Evolutionary conservation across 2,888 invertebrate species (phyloP).

Genomic region (Zonitis immaculata): DNA sequence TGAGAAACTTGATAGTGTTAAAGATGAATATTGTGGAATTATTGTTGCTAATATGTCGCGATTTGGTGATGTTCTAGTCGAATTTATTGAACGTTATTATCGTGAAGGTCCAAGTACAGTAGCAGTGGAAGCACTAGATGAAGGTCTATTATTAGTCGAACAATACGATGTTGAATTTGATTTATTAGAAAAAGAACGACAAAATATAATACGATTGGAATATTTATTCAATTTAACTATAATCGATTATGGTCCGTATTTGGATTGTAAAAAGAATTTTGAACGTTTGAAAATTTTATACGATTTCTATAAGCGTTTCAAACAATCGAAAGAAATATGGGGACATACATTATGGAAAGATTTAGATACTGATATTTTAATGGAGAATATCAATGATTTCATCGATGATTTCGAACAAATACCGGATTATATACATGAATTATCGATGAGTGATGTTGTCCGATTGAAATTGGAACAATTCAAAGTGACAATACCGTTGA

Average conservation of each 20-base stretch:
- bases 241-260: constrained; percentile 74
- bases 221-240: constrained; percentile 82
- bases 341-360: constrained; percentile 84
- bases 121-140: constrained; percentile 73
- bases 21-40: constrained; percentile 80
- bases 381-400: constrained; percentile 83
- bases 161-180: constrained; percentile 63
- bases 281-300: constrained; percentile 67
- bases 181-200: constrained; percentile 61
- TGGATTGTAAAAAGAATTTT: constrained; percentile 60
- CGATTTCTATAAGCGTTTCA: constrained; percentile 73
- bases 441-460: constrained; percentile 62
- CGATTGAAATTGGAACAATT: constrained; percentile 86
- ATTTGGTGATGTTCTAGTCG: too few species aligned
- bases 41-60: too few species aligned
- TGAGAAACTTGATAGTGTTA: too few species aligned
- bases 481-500: constrained; percentile 79
- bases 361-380: constrained; percentile 74
- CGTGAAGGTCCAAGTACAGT: constrained; percentile 74
- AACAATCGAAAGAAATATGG: constrained; percentile 73
- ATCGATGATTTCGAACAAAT: constrained; percentile 74
- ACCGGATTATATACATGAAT: constrained; percentile 57
- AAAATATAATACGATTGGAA: constrained; percentile 67
- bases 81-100: constrained; percentile 71
- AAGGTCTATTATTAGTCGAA: constrained; percentile 67